Evolutionary conservation across 1,140 invertebrate species (phyloP).

Genomic region (Protaetia brevitarsis): DNA sequence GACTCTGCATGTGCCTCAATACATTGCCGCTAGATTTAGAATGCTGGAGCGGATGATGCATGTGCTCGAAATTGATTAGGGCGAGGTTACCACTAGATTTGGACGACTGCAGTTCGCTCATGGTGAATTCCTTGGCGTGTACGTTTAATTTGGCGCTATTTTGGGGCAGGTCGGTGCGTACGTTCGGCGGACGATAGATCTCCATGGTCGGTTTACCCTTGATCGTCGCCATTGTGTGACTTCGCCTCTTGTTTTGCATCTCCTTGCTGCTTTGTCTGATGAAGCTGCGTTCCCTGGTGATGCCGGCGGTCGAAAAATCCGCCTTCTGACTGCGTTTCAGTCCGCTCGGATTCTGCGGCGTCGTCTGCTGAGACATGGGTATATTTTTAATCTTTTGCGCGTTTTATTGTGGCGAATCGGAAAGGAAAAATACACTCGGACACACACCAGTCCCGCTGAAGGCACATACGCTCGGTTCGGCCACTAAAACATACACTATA

Average conservation of each 20-base stretch:
- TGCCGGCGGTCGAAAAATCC: conserved; percentile 37
- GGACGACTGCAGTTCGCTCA: conserved; percentile 60
- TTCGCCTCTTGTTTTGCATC: conserved; percentile 51
- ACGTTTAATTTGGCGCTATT: conserved; percentile 65
- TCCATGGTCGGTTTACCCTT: conserved; percentile 77
- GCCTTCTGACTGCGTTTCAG: conserved; percentile 45
- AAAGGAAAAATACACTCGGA: conserved; percentile 3
- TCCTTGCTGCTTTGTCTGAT: conserved; percentile 40
- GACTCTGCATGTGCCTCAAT: conserved; percentile 48
- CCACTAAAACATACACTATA: conserved; percentile 15
- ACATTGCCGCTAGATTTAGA: conserved; percentile 63
- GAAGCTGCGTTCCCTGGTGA: conserved; percentile 45
- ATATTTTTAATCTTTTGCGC: conserved; percentile 17
- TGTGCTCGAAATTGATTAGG: conserved; percentile 34
- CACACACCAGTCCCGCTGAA: not conserved
- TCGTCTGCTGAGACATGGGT: conserved; percentile 15
- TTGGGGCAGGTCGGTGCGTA: conserved; percentile 46
- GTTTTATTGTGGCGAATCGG: not conserved
- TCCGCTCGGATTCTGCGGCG: conserved; percentile 8
- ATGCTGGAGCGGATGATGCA: conserved; percentile 58
- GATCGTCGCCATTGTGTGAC: conserved; percentile 56
- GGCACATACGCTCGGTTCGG: conserved; percentile 6
- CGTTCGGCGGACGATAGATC: conserved; percentile 84
- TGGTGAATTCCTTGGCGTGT: conserved; percentile 81
- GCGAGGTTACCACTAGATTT: conserved; percentile 60